phyloP scores from a whole-genome alignment of 2,888 invertebrate genomes.

The Plusia festucae region DNA sequence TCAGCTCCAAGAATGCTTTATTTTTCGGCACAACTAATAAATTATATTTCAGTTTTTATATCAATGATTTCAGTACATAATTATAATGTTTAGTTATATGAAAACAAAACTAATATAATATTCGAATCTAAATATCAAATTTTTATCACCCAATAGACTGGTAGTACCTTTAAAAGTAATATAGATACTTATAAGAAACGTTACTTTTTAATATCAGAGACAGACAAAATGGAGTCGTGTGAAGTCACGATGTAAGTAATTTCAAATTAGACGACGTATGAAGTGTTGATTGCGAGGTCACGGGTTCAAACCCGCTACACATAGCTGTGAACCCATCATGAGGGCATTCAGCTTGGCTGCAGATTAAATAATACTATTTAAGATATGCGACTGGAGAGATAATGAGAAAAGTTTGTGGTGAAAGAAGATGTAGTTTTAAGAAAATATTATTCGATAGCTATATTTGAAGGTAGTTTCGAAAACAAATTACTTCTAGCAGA shows the following conservation, averaged over 20 bases:
- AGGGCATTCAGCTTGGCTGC: neutral
- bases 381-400: neutral
- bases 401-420: neutral
- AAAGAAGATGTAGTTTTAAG: neutral
- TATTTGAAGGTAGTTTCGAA: no score
- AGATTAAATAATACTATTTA: neutral
- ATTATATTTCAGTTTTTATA: no score
- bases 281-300: neutral
- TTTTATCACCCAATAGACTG: neutral
- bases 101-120: no score
- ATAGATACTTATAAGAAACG: neutral
- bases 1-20: no score
- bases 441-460: no score
- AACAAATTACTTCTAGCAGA: no score
- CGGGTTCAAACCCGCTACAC: neutral
- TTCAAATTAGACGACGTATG: constrained; percentile 3
- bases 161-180: neutral
- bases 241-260: neutral
- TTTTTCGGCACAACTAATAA: no score
- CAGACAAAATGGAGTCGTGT: neutral
- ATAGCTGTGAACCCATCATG: neutral
- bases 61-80: no score
- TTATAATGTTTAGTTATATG: no score
- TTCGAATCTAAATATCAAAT: no score
- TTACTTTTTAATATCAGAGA: neutral